These are phyloP conservation scores for Scylla paramamosain DNA, from an alignment of 1,140 invertebrate species.

Conservation along the genomic window DNA sequence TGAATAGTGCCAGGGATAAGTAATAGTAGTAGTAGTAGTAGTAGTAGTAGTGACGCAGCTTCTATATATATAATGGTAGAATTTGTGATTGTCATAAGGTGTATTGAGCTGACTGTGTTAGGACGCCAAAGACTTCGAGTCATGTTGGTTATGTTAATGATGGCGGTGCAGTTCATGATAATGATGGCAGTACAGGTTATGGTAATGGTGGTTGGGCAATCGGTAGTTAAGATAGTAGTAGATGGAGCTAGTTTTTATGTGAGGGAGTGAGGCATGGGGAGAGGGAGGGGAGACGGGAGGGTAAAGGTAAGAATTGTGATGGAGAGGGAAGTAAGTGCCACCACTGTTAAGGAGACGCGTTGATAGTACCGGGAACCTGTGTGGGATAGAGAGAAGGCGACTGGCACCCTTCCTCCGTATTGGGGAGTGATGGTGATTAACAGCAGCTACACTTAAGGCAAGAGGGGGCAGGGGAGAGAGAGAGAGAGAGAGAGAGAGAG, in stretches of 20 bases:
- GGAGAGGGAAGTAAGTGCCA: neutral
- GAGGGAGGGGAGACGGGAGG: neutral
- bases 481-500: no score
- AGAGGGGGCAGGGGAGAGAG: no score
- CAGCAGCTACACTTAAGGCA: no score
- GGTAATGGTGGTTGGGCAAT: neutral
- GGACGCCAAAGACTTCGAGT: neutral
- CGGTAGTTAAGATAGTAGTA: neutral
- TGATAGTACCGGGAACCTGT: no score
- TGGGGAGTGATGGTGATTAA: no score
- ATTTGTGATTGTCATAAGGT: neutral
- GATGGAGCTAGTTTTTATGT: conserved; percentile 11
- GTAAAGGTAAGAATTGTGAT: neutral
- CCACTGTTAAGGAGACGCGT: no score
- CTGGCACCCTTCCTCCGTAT: no score
- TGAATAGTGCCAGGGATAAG: neutral
- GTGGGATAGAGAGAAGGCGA: no score
- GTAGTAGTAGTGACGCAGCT: neutral
- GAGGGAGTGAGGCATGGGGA: neutral
- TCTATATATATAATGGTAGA: neutral
- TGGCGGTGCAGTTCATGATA: neutral
- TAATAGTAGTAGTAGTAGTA: conserved; percentile 2
- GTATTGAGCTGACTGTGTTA: neutral
- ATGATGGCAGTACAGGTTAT: neutral
- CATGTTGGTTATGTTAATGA: neutral